Base-by-base conservation (phyloP, 2,113 vertebrate genomes). In the Zingel zingel region DNA sequence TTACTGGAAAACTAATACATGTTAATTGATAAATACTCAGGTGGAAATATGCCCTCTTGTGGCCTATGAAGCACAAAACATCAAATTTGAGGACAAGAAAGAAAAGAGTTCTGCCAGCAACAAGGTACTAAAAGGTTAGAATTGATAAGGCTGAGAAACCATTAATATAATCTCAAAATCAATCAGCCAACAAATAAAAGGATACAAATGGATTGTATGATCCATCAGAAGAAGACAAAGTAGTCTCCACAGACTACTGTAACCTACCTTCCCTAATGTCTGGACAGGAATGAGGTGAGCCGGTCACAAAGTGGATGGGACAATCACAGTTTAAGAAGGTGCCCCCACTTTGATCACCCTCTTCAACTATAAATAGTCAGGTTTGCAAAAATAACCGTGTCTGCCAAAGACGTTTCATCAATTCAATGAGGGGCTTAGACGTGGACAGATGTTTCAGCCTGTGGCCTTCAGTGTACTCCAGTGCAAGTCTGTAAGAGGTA, bases 311-410 rank as follows among this genome's bases (percentile, higher is more conserved):
- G 53, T 36, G 78, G 68, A 53, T 30, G 13, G 21, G 2, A 36
- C 33, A 71, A 85, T 85, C 66, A 59, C 71, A 50, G 18, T 78
- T 78, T 73, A 73, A 45, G 68, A 73, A 54, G 33, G 56, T 48
- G 39, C 50, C 25, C 50, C n/a, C 12, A 1, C 51, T 56, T 65
- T 76, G 39, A 57, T 67, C 12, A n/a, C 62, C 50, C 51, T 16
- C 74, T 77, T 66, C 66, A 57, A 30, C n/a, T 25, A 39, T 54
- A 61, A 74, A 68, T 54, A 53, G 53, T 53, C 62, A 54, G 74
- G 36, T 57, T 68, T 51, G 6, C 51, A 13, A 63, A 62, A 75
- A 54, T 12, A 43, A 33, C 53, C 1, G 59, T 15, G 14, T 70
- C n/a, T 7, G 21, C 66, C 51, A 51, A 65, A 71, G 59, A 50